Percentiles rank a stretch among this genome's conserved stretches.
phyloP scores from a whole-genome alignment of 2,113 vertebrate genomes.

The Carettochelys insculpta region DNA sequence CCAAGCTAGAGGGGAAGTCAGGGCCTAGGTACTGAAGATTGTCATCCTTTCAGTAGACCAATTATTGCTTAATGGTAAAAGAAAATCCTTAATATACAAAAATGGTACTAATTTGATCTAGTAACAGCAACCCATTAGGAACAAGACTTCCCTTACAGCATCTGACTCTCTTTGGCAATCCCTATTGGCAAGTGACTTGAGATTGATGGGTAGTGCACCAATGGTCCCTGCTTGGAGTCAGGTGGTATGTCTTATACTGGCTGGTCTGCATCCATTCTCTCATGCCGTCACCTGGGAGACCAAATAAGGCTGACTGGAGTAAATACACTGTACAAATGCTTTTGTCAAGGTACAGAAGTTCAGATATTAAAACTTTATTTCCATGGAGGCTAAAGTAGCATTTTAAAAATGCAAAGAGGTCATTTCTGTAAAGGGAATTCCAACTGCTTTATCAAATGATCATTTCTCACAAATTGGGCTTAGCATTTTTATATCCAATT shows the following conservation, averaged over 20 bases:
- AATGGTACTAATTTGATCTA: slow-evolving; percentile 50
- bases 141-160: slow-evolving; percentile 37
- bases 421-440: slow-evolving; percentile 56
- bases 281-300: background rate
- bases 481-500: slow-evolving; percentile 32
- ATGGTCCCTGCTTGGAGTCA: slow-evolving; percentile 10
- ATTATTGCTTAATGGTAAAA: slow-evolving; percentile 49
- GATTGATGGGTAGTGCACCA: slow-evolving; percentile 1
- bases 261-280: background rate
- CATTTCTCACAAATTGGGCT: slow-evolving; percentile 41
- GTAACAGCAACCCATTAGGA: too few relatives aligned
- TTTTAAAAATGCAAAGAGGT: slow-evolving; percentile 61
- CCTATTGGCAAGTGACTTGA: background rate
- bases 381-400: slow-evolving; percentile 39
- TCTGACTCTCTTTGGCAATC: background rate
- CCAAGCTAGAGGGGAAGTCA: too few relatives aligned
- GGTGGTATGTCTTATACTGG: background rate
- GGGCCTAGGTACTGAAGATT: slow-evolving; percentile 14
- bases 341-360: slow-evolving; percentile 33
- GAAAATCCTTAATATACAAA: slow-evolving; percentile 34
- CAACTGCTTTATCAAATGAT: slow-evolving; percentile 28
- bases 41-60: slow-evolving; percentile 32
- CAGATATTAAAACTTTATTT: slow-evolving; percentile 65
- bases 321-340: slow-evolving; percentile 33
- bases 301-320: background rate